Base-by-base conservation (phyloP, 2,797 vertebrate species). In the Eidolon dupreanum region DNA sequence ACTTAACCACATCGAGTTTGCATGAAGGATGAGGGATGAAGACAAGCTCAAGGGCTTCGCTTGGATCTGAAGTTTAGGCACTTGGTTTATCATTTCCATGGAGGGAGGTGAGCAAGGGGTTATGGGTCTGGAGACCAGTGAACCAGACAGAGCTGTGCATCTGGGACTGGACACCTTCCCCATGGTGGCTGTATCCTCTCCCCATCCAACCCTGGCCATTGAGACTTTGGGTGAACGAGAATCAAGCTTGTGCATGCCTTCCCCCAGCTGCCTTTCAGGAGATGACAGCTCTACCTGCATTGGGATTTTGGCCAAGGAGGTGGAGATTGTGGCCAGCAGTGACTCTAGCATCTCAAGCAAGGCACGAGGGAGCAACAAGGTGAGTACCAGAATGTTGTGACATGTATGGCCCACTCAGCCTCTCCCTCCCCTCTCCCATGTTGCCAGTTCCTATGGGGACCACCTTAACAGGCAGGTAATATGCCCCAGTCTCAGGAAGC, bases 331-430 rank as follows among this genome's bases (percentile, higher is more conserved):
- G 90, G 99, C 99, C 16, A 99, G 99, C 98, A 99, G 99, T 98
- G 99, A 99, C 97, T 99, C 99, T 5, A 99, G 99, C 98, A 99
- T 99, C 98, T 99, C 99, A 95, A 99, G 99, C 98, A 99, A 99
- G 97, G 99, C 99, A 83, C 98, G 99, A 82, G 99, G 99, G 43
- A 99, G 99, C 98, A 99, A 99, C 98, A 99, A 99, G 99, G 99
- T 99, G 97, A 97, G 79, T 95, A 61, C 33, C 74, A 88, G 36
- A 8, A 83, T 86, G 22, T 46, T 68, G 31, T 90, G 77, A 22
- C 20, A 38, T 82, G 12, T 70, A 9, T 59, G 55, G 8, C n/a
- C 82, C 19, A 61, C 24, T 61, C 17, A 85, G 12, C 43, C 16
- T 88, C 19, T 95, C 24, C 17, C 7, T 79, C 46, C 6, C 49